Base-by-base conservation (phyloP, 2,888 invertebrate species). In the Drosophila maculinotata region DNA sequence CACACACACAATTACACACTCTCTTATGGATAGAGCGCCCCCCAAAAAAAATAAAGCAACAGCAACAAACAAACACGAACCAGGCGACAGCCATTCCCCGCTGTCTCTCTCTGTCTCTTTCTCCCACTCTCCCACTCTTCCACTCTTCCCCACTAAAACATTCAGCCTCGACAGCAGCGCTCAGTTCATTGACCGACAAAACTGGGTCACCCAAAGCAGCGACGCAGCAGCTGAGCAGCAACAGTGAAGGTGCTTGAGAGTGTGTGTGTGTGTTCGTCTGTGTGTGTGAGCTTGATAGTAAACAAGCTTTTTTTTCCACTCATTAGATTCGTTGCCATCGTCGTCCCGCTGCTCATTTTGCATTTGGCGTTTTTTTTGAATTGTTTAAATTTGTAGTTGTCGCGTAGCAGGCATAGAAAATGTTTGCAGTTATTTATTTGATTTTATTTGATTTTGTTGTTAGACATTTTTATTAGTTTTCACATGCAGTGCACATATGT, bases 171-270 rank as follows among this genome's bases (percentile, higher is more conserved):
- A 72, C 56, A 65, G 73, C 73, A 66, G 67, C 73, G 84, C 48
- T 85, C 84, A 82, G 88, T 87, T 82, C 88, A 88, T 82, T 82
- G 81, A 82, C 81, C 81, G 81, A 62, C 56, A 75, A 63, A 75
- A 82, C 73, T 82, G 68, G 88, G 81, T 82, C 73, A 73, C 17
- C 45, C 52, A 66, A 42, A 73, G 88, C 81, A 82, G 69, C 65
- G 86, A 65, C 76, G 71, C 52, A 66, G 66, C 70, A 39, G 67
- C 58, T 47, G 64, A 39, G 71, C 44, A 53, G 71, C 76, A 60
- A 57, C 83, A 81, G 82, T 81, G 80, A 87, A 81, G 88, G 80
- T 82, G 86, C 60, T 44, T 60, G 49, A 57, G 25, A 15, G 35
- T 17, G 36, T 39, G 42, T 59, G 48, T 60, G 39, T 31, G 45